Evolutionary conservation across 1,140 invertebrate species (phyloP), one percentile per base, ranked within the genome.

Genomic region (Neelides sp.): DNA sequence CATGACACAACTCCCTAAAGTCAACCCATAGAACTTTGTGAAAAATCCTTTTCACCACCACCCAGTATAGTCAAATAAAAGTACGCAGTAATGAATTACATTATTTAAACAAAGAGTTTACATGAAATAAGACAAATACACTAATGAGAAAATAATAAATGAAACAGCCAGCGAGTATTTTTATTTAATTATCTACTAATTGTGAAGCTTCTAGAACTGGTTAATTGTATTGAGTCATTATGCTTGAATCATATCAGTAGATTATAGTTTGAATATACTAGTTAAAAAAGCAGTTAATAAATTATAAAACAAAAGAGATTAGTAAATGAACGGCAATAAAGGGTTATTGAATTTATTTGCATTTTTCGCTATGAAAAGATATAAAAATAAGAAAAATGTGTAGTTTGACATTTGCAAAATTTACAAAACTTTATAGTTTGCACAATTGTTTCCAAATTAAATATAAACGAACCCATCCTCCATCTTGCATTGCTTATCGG

Each of bases 401-500:
- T 10, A 34, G 8, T 34, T n/a, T 34, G 8, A 35, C 26, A 13
- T 24, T 34, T 26, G 12, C 12, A 13, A 24, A 12, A 45, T 27
- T 45, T 45, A 35, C n/a, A 35, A 45, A 7, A 35, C 7, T 45
- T 35, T 45, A n/a, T 45, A 8, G 24, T 24, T 45, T 45, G 13
- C 13, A 34, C n/a, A 34, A 34, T 10, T 10, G n/a, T 34, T 8
- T 34, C 8, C 8, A 39, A 39, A 10, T 42, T 40, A 30, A 28
- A 19, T 35, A 28, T 10, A 26, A 12, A 65, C 73, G 77, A 69
- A 90, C 84, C 82, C 79, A 70, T 83, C 82, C 52, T 87, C 83
- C 82, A 87, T 87, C 61, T 76, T 77, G 68, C 86, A 91, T 66
- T 80, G 82, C 62, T 80, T 81, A 55, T 88, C 83, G 52, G 80